A percentile compares a stretch with the other conserved stretches of the same genome.
Evolutionary conservation across 1,140 invertebrate genomes (phyloP).

Genomic region (Oncopeltus fasciatus): DNA sequence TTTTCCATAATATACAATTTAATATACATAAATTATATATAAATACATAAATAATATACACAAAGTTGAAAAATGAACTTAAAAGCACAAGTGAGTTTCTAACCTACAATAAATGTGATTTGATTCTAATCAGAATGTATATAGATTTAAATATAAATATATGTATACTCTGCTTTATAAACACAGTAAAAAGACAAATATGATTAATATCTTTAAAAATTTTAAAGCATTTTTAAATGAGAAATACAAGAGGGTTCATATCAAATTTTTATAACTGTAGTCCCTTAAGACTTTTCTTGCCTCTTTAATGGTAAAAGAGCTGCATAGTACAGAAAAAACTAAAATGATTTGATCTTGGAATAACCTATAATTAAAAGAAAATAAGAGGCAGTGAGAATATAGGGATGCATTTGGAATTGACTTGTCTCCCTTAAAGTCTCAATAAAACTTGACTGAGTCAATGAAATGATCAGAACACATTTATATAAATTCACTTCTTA

Average conservation of each 20-base stretch:
- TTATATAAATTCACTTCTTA: conserved; percentile 56
- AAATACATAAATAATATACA: conserved; percentile 6
- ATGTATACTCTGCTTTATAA: not conserved
- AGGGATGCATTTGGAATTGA: too few relatives aligned
- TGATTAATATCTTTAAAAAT: not conserved
- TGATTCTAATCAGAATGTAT: not conserved
- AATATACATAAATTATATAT: conserved; percentile 5
- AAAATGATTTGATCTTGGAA: too few relatives aligned
- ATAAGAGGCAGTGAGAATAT: too few relatives aligned
- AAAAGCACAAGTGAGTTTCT: not conserved
- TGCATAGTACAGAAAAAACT: too few relatives aligned
- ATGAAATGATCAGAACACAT: too few relatives aligned
- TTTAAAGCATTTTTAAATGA: not conserved
- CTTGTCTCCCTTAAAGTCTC: too few relatives aligned
- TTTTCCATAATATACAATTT: too few relatives aligned
- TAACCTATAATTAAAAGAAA: too few relatives aligned
- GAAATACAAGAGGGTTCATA: not conserved
- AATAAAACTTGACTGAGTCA: too few relatives aligned
- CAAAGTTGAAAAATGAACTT: not conserved
- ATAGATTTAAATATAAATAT: not conserved
- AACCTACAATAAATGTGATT: not conserved
- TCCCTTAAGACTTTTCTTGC: too few relatives aligned
- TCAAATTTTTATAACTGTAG: too few relatives aligned
- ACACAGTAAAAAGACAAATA: not conserved
- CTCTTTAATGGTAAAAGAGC: too few relatives aligned